Base-by-base conservation (phyloP, 2,888 invertebrate species). In the Pocota personata region DNA sequence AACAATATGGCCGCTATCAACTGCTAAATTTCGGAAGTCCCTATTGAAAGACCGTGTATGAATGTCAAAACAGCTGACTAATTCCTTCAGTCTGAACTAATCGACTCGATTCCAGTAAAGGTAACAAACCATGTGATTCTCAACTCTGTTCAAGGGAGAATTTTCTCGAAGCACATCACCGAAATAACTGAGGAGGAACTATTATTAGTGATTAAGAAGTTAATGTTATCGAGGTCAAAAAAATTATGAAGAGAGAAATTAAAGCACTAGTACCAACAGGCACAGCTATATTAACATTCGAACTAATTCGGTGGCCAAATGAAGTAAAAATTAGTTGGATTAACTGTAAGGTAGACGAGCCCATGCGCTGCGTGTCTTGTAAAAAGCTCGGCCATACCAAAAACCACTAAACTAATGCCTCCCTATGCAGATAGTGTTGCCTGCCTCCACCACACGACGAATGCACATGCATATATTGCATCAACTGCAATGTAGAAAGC, bases 251-350 rank as follows among this genome's bases (percentile, higher is more conserved):
- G 35, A 55, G n/a, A 19, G 43, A 46, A 2, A 64, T 57, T 3
- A 46, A 66, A 4, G 8, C 1, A 0, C 1, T 75, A 2, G 3
- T 75, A 1, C 30, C 73, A 4, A 52, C 55, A 10, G 62, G 73
- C 3, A 19, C 52, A n/a, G 73, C 55, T 12, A 48, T 75, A 0
- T 6, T 66, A 1, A 46, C 46, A 0, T 75, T 75, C 3, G 64
- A 57, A 24, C n/a, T 27, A 30, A 76, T 58, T 27, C 66, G 66
- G 10, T n/a, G 55, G 4, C n/a, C n/a, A n/a, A n/a, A n/a, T n/a
- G n/a, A n/a, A n/a, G n/a, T n/a, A n/a, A n/a, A n/a, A n/a, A n/a
- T 82, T 12, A 55, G 50, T 0, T 82, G 55, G 76, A 8, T 69
- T 2, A 75, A 67, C 35, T 60, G 58, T 6, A 69, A 67, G 10